Evolutionary conservation across 35 echinoderm and acorn worm genomes (phyloP).

Genomic region (Hemicentrotus pulcherrimus): DNA sequence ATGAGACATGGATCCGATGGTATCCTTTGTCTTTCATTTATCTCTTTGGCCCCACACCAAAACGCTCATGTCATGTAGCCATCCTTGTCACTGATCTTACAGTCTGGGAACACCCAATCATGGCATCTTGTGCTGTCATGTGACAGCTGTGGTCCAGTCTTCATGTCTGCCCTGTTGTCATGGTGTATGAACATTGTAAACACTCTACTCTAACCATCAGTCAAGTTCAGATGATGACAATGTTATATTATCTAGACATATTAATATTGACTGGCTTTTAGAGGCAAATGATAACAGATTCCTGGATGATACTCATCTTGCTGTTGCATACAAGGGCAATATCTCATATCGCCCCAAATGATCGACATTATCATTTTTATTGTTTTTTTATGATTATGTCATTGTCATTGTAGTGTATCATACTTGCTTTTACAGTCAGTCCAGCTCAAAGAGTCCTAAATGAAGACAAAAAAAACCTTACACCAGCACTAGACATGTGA

Average conservation of each 20-base stretch:
- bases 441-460: no score
- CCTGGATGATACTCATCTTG: no score
- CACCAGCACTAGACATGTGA: no score
- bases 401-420: no score
- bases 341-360: no score
- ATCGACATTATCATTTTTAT: no score
- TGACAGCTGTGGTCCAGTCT: slow-evolving; percentile 17
- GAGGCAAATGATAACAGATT: no score
- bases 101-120: background rate
- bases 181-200: background rate
- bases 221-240: background rate
- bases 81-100: background rate
- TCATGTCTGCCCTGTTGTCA: background rate
- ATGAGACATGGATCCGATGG: no score
- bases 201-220: slow-evolving; percentile 2
- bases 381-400: no score
- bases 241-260: background rate
- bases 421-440: no score
- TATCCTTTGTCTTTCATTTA: background rate
- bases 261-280: background rate
- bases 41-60: background rate
- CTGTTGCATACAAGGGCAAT: no score
- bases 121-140: background rate
- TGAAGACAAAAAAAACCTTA: no score
- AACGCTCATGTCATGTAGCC: background rate